Percentiles rank a stretch among this genome's conserved stretches.
These are phyloP conservation scores for Apamea monoglypha DNA, from an alignment of 2,888 invertebrate species.

Conservation along the genomic window DNA sequence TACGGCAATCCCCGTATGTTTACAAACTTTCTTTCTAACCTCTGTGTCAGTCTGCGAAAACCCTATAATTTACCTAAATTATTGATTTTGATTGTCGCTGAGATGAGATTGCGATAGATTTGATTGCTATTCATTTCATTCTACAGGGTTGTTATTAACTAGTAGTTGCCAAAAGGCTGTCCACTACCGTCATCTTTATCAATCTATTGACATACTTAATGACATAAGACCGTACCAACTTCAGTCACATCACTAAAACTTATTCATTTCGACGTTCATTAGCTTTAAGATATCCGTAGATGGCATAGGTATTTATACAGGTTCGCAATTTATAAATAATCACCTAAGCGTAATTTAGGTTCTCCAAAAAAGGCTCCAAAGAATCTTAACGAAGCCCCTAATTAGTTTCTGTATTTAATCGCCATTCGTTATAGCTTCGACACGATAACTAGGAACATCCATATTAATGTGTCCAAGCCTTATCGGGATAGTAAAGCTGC, in stretches of 20 bases:
- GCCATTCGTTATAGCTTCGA: not conserved
- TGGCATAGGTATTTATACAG: not conserved
- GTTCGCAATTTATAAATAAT: constrained; percentile 26
- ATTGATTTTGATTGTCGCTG: not conserved
- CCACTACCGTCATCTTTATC: not conserved
- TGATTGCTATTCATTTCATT: no score
- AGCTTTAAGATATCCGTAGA: not conserved
- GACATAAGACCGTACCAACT: not conserved
- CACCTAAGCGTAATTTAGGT: not conserved
- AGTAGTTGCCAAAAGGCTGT: not conserved
- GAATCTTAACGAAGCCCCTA: constrained; percentile 35
- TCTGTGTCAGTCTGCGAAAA: not conserved
- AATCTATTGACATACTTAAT: not conserved
- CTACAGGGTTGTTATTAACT: not conserved
- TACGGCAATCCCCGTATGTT: no score
- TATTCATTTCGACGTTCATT: constrained; percentile 1
- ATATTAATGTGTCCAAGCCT: constrained; percentile 17
- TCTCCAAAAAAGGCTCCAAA: constrained; percentile 1
- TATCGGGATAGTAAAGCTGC: not conserved
- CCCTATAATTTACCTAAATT: no score
- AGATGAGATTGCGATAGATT: not conserved
- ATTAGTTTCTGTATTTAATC: constrained; percentile 33
- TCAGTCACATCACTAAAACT: not conserved
- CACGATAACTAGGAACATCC: constrained; percentile 20
- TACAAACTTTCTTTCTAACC: not conserved